Conservation (phyloP, 37 sponge, comb jelly and placozoan species). For the Agelas oroides region DNA sequence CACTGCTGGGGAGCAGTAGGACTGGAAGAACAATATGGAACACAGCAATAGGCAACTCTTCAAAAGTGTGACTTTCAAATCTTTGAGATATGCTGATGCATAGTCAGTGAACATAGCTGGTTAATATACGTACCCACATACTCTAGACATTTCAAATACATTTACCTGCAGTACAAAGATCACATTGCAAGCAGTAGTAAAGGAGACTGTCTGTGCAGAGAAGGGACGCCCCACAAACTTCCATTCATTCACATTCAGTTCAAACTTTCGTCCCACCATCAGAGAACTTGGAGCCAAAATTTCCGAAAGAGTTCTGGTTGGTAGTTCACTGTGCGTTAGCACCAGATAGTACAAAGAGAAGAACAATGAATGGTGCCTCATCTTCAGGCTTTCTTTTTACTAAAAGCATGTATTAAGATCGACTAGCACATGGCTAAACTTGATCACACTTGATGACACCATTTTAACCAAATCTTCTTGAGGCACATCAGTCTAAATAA, state of each 20-base stretch:
- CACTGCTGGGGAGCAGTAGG: constrained; percentile 40
- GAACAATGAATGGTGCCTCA: too few relatives aligned
- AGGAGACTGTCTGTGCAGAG: constrained; percentile 37
- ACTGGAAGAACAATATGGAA: too few relatives aligned
- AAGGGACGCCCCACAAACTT: constrained; percentile 81
- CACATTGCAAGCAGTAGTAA: constrained; percentile 60
- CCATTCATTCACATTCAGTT: constrained; percentile 79
- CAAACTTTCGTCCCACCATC: constrained; percentile 60
- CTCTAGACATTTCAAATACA: background rate
- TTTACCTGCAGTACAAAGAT: constrained; percentile 74
- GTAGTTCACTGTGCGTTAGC: constrained; percentile 50
- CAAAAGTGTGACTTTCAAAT: background rate
- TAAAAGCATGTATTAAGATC: too few relatives aligned
- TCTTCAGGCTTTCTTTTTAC: too few relatives aligned
- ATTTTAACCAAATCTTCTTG: too few relatives aligned
- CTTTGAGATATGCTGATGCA: too few relatives aligned
- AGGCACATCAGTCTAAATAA: too few relatives aligned
- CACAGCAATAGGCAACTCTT: background rate
- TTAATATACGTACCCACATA: too few relatives aligned
- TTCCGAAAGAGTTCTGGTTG: constrained; percentile 65
- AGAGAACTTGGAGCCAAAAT: constrained; percentile 61
- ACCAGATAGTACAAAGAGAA: too few relatives aligned
- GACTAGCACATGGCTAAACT: too few relatives aligned
- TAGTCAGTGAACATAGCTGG: too few relatives aligned
- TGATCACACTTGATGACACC: too few relatives aligned